Evolutionary conservation across 2,888 invertebrate species (phyloP), one percentile per base, ranked within the genome.

Genomic region (Psococerastis gibbosa): DNA sequence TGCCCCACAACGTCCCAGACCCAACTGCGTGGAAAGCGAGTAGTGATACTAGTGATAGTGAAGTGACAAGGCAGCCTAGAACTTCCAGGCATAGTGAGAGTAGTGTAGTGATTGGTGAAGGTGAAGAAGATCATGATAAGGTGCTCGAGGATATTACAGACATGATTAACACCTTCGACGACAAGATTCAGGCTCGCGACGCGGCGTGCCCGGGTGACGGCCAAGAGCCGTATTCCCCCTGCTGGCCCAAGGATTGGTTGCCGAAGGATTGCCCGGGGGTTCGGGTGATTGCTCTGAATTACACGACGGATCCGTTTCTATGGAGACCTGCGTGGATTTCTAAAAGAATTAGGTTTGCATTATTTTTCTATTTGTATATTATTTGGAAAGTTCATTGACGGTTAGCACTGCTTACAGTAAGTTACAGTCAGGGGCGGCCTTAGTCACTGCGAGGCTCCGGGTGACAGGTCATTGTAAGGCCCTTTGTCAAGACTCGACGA

Each of bases 221-320:
- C 49, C 53, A 16, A 47, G 57, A 62, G 3, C 68, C 67, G 43
- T 75, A 72, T 53, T 73, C 75, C 1, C 58, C 62, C 9, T 92
- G 91, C 60, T 94, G 92, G 92, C 92, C 92, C 2, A 80, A 80
- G 66, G 92, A 94, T 56, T 95, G 94, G 94, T 62, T 95, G 46
- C 75, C 89, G 1, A 65, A 71, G 53, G 89, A 92, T 59, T 73
- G 77, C 53, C 70, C 71, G 31, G 72, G 78, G 56, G 64, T 84
- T 43, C 63, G 84, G 52, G 70, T 94, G 43, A 63, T 94, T 43
- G 88, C 88, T 35, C 72, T 92, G 31, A 89, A 92, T 60, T 94
- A 89, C 59, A 78, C 82, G 0, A 82, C 85, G 2, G 79, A 80
- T 52, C 75, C 77, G 1, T 73, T 77, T 55, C 61, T 81, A 17